Evolutionary conservation across 1,140 invertebrate species (phyloP).

Genomic region (Pseudoatta argentina): DNA sequence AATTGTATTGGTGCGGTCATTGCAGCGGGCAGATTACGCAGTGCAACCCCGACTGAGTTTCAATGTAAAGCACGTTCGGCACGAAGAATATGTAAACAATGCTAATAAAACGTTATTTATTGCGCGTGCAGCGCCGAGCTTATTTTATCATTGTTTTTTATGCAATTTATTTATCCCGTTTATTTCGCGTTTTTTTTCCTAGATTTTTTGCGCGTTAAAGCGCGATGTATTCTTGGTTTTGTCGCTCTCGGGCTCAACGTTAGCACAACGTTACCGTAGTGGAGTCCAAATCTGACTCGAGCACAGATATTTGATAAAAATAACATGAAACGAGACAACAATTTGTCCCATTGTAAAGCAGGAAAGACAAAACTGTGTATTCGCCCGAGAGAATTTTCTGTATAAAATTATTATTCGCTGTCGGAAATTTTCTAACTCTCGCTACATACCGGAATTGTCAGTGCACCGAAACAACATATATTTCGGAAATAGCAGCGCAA

Average conservation of each 20-base stretch:
- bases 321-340: constrained; percentile 26
- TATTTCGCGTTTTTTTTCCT: constrained; percentile 31
- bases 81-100: constrained; percentile 65
- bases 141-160: constrained; percentile 65
- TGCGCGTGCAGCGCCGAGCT: constrained; percentile 50
- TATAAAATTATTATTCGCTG: constrained; percentile 41
- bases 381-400: background rate
- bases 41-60: constrained; percentile 37
- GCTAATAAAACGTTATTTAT: constrained; percentile 66
- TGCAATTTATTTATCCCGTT: constrained; percentile 59
- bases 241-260: constrained; percentile 14
- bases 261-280: background rate
- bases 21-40: constrained; percentile 50
- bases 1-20: constrained; percentile 41
- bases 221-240: constrained; percentile 52
- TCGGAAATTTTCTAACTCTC: background rate
- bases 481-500: constrained; percentile 10
- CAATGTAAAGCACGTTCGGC: constrained; percentile 64
- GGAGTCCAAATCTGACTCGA: constrained; percentile 21
- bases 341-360: background rate
- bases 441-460: background rate
- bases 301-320: constrained; percentile 50
- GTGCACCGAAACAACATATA: background rate
- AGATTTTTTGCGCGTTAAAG: constrained; percentile 38
- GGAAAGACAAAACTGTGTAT: constrained; percentile 7